Evolutionary conservation across 2,888 invertebrate species (phyloP).

Genomic region (Acronicta leporina): DNA sequence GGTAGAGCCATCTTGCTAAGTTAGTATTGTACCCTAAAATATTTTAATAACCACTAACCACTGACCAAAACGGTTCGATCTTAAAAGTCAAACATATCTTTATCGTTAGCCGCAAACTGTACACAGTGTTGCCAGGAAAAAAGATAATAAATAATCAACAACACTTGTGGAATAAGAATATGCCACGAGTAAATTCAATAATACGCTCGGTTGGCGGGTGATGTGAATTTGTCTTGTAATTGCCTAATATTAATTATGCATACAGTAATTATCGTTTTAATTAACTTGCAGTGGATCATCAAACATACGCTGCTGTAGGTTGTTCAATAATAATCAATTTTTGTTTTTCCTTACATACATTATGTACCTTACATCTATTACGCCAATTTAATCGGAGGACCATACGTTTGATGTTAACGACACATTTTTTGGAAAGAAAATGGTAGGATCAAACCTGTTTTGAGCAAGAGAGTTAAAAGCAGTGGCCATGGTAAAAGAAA

Average conservation of each 20-base stretch:
- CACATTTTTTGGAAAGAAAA: no score
- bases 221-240: conserved; percentile 56
- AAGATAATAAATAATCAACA: conserved; percentile 58
- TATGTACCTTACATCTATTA: no score
- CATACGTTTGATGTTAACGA: background rate
- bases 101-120: conserved; percentile 62
- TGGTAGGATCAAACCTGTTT: no score
- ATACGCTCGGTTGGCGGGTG: conserved; percentile 38
- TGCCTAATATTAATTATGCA: conserved; percentile 58
- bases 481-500: no score
- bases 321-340: background rate
- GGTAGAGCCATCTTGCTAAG: background rate
- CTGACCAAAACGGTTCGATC: conserved; percentile 55
- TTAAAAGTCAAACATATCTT: conserved; percentile 62
- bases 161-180: conserved; percentile 47
- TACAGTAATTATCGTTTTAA: conserved; percentile 57
- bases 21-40: conserved; percentile 32
- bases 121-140: conserved; percentile 62
- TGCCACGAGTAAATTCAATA: conserved; percentile 43
- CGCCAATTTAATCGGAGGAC: background rate
- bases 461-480: no score
- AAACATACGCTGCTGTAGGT: conserved; percentile 42
- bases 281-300: conserved; percentile 35
- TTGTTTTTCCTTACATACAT: no score
- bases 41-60: conserved; percentile 35